Conservation (phyloP, 2,888 invertebrate genomes). For the Ichneumoninae sp. region DNA sequence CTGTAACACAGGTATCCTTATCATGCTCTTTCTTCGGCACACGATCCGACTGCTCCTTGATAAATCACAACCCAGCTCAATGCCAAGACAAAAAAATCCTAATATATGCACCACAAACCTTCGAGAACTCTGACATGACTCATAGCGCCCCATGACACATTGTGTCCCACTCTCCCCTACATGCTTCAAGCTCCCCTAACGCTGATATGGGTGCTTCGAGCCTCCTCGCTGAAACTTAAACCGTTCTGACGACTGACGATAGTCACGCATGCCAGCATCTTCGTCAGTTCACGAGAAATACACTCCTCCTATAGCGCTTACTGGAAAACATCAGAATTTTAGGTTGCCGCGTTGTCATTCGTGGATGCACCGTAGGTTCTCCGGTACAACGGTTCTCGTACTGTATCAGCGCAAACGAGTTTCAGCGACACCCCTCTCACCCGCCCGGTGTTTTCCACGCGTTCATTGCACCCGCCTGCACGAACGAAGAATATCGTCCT, state of each 20-base stretch:
- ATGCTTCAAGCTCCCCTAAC: neutral
- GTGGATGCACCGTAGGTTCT: neutral
- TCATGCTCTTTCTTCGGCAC: too few relatives aligned
- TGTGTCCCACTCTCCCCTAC: neutral
- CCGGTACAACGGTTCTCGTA: neutral
- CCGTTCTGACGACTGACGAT: neutral
- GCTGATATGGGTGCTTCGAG: neutral
- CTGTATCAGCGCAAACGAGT: conserved; percentile 18
- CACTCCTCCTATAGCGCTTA: neutral
- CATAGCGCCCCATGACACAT: neutral
- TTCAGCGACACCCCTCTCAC: neutral
- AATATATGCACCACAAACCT: neutral
- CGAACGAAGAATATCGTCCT: neutral
- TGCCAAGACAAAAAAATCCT: neutral
- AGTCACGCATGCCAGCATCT: too few relatives aligned
- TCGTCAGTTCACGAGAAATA: neutral
- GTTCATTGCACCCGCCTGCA: neutral
- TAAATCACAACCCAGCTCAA: too few relatives aligned
- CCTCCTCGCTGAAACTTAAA: neutral
- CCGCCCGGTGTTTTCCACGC: conserved; percentile 9
- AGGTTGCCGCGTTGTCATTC: neutral
- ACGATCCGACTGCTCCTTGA: too few relatives aligned
- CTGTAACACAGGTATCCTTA: too few relatives aligned
- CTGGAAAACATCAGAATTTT: neutral
- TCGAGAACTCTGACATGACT: too few relatives aligned